Percentiles rank a stretch among this genome's conserved stretches.
Evolutionary conservation across 2,888 invertebrate genomes (phyloP).

Genomic region (Andricus quercusramuli): DNA sequence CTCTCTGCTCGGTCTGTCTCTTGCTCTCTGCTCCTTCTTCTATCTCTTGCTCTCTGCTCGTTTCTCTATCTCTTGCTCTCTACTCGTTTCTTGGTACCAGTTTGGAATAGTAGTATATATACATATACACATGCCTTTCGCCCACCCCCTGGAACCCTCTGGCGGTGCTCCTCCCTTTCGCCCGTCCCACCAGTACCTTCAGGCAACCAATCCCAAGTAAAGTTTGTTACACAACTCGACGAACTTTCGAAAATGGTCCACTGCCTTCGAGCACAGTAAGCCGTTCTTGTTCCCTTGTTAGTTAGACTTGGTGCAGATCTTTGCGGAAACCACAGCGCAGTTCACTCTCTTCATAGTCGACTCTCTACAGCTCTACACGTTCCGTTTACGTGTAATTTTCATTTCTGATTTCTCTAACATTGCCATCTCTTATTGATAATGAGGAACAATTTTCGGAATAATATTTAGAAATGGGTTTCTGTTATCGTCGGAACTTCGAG

Average conservation of each 20-base stretch:
- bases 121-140: slow-evolving; percentile 7
- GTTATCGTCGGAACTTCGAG: not conserved
- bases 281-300: slow-evolving; percentile 69
- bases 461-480: not conserved
- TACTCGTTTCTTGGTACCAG: too few species aligned
- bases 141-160: slow-evolving; percentile 49
- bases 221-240: slow-evolving; percentile 77
- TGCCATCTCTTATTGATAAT: not conserved
- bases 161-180: slow-evolving; percentile 60
- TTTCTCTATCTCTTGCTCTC: not conserved
- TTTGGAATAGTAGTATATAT: not conserved
- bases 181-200: slow-evolving; percentile 71
- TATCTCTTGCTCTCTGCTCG: not conserved
- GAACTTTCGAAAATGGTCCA: slow-evolving; percentile 73
- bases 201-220: slow-evolving; percentile 77
- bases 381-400: slow-evolving; percentile 31
- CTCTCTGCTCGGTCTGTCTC: not conserved
- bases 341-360: slow-evolving; percentile 43
- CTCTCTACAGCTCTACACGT: slow-evolving; percentile 5
- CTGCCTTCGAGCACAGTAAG: slow-evolving; percentile 62
- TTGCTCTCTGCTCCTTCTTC: not conserved
- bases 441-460: slow-evolving; percentile 2
- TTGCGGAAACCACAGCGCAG: slow-evolving; percentile 61
- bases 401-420: slow-evolving; percentile 36
- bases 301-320: slow-evolving; percentile 63